These are phyloP conservation scores for Sanderia malayensis DNA, from an alignment of 30 jellyfish, hydroid and myxozoan genomes.

Conservation along the genomic window DNA sequence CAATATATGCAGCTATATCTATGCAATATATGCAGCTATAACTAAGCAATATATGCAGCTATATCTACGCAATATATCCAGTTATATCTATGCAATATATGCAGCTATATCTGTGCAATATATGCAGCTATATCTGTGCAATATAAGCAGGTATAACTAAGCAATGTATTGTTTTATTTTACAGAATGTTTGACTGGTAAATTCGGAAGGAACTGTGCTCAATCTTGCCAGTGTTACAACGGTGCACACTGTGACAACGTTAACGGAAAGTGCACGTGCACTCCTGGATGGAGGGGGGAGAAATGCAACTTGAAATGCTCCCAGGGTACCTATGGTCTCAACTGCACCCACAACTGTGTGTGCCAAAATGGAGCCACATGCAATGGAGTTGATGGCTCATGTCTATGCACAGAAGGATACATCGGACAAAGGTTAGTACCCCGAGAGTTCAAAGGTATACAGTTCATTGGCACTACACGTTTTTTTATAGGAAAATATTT, in stretches of 20 bases:
- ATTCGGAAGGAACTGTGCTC: neutral
- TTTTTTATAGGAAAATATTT: too few species aligned
- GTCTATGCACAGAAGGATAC: slow-evolving; percentile 33
- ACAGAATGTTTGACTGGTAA: neutral
- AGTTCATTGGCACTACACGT: neutral
- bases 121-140: too few species aligned
- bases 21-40: too few species aligned
- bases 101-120: too few species aligned
- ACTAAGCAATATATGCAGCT: too few species aligned
- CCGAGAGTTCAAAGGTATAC: neutral
- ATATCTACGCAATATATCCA: too few species aligned
- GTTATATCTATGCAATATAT: too few species aligned
- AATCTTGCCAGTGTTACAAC: neutral
- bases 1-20: too few species aligned
- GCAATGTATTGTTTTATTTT: too few species aligned
- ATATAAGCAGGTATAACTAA: neutral
- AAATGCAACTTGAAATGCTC: slow-evolving; percentile 19
- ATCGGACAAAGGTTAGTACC: slow-evolving; percentile 8
- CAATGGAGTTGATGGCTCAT: slow-evolving; percentile 16
- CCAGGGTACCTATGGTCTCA: slow-evolving; percentile 34
- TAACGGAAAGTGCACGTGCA: slow-evolving; percentile 35
- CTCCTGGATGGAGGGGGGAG: slow-evolving; percentile 42
- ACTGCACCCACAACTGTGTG: slow-evolving; percentile 22
- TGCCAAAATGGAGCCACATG: slow-evolving; percentile 29
- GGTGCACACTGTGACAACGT: slow-evolving; percentile 5